Base-by-base conservation (phyloP, 2,113 vertebrate genomes). In the Hystrix brachyura region DNA sequence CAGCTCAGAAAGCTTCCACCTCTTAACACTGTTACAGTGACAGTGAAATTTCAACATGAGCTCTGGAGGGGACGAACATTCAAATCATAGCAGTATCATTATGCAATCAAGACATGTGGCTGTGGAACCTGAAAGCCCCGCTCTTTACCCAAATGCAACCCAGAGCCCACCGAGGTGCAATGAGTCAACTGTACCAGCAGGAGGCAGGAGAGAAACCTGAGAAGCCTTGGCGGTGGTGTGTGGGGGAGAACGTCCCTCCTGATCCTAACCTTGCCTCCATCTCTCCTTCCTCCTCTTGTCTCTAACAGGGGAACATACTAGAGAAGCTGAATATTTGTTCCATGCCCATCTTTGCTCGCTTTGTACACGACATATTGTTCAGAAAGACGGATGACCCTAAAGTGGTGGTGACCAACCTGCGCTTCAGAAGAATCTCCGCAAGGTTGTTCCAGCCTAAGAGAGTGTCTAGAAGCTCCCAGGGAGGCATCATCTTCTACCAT, bases 401-500 rank as follows among this genome's bases (percentile, higher is more conserved):
- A 1, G 97, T 99, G 8, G 87, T 97, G 59, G 99, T 99, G 89
- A 98, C 98, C 87, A 95, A 99, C 72, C n/a, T 98, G 92, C 88
- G 1, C 78, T 99, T 99, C 80, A 98, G 97, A 13, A 98, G 97
- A 1, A 98, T 99, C 62, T 98, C 98, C 0, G 60, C 99, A 97
- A 98, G 99, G 92, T 98, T 99, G 74, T 99, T 99, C 59, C 98
- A 99, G 96, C 98, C 99, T 27, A 99, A 98, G 59, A 3, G 80
- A 2, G 72, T 88, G 34, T 93, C 98, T 15, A 59, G 90, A 0
- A 92, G 96, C 27, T 97, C 96, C 95, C 98, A 97, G 93, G 97
- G 97, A 98, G 99, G 98, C 60, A 96, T 99, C 32, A 76, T 99
- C 0, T 99, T 98, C 95, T 99, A 99, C 97, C 99, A 99, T 0